phyloP scores from a whole-genome alignment of 2,888 invertebrate species.

The Torymus tubicola region DNA sequence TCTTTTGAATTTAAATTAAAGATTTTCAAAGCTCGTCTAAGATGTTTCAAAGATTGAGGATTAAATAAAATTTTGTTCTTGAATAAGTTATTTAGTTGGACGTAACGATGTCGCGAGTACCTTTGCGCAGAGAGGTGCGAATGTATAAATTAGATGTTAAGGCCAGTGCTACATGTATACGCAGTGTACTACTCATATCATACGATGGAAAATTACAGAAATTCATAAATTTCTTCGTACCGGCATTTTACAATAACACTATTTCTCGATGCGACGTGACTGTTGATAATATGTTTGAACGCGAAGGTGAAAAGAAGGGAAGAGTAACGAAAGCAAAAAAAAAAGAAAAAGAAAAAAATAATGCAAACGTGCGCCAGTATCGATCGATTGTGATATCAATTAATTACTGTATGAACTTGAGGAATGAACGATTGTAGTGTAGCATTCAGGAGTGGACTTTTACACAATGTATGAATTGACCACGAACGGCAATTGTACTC shows the following conservation, averaged over 20 bases:
- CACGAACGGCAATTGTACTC: conserved; percentile 57
- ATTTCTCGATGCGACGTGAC: conserved; percentile 57
- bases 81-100: conserved; percentile 31
- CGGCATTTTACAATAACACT: conserved; percentile 61
- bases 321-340: conserved; percentile 58
- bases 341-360: conserved; percentile 56
- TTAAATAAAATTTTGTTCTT: conserved; percentile 35
- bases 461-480: conserved; percentile 64
- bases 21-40: conserved; percentile 19
- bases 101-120: conserved; percentile 26
- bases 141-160: conserved; percentile 75
- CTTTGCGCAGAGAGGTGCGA: conserved; percentile 37
- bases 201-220: conserved; percentile 65
- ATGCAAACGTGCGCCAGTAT: conserved; percentile 62
- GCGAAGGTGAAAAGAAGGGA: conserved; percentile 55
- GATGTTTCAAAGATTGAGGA: conserved; percentile 40
- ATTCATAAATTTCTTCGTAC: conserved; percentile 56
- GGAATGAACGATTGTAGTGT: conserved; percentile 56
- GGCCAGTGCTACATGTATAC: conserved; percentile 77
- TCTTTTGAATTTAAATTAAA: conserved; percentile 40
- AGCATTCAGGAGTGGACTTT: conserved; percentile 61
- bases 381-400: conserved; percentile 64
- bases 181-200: conserved; percentile 76
- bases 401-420: conserved; percentile 58
- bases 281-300: conserved; percentile 53